Base-by-base conservation (phyloP, 2,888 invertebrate genomes). In the Leptopilina drosophilae region DNA sequence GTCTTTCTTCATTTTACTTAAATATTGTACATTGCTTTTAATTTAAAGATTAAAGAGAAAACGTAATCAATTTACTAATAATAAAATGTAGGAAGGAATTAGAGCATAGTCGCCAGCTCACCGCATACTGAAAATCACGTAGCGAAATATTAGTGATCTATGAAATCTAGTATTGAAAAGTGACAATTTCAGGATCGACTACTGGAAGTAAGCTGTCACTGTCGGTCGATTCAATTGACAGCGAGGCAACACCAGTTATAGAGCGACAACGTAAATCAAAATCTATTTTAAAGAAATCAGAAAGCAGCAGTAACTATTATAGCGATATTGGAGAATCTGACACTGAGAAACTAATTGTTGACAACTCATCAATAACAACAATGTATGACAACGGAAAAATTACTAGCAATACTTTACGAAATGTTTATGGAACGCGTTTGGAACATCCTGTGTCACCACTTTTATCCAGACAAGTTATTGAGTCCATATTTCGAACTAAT, bases 281-380 rank as follows among this genome's bases (percentile, higher is more conserved):
- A 91, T 96, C 96, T 83, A 96, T 96, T 89, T 92, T 96, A 85
- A 96, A 96, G 92, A 96, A 96, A 91, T 95, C 96, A 75, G 95
- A 95, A 87, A 93, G 94, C 88, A 93, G 93, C 85, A 92, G 92
- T 83, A 92, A 93, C 85, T 92, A 90, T 82, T 88, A 89, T 80
- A 87, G 86, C 81, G 92, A 92, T 82, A 88, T 90, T 76, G 91
- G 93, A 81, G 96, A 96, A 92, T 95, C 95, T 79, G 96, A 96
- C 92, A 96, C 95, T 87, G 96, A 96, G 92, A 94, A 95, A 84
- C 93, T 96, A 75, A 94, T 96, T 86, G 94, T 95, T 67, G 95
- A 95, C 89, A 94, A 94, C 87, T 93, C 93, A 87, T 94, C 94
- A 76, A 92, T 93, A 73, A 92, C 93, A 64, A 94, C 94, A 78